These are phyloP conservation scores for Acipenser transmontanus DNA, from an alignment of 2,797 vertebrate genomes.

Conservation along the genomic window DNA sequence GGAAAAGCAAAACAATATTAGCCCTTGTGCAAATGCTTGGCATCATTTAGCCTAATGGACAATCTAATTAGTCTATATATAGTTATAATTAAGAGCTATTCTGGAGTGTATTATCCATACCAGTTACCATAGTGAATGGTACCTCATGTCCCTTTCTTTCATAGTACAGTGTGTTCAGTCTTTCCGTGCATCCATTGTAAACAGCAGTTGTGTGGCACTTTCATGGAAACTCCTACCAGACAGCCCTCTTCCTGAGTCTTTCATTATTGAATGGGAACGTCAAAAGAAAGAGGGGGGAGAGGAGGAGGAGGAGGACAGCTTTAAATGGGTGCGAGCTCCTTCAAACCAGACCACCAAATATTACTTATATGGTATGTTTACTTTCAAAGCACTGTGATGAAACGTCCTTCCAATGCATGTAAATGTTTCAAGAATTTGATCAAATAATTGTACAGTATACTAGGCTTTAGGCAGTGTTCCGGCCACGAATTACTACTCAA, in stretches of 20 bases:
- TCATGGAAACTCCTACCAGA: constrained; percentile 66
- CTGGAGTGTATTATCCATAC: no score
- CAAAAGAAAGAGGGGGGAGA: constrained; percentile 25
- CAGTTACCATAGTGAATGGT: no score
- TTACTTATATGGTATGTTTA: constrained; percentile 45
- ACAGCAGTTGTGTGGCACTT: constrained; percentile 73
- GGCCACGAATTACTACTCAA: no score
- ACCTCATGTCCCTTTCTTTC: no score
- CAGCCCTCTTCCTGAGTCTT: constrained; percentile 45
- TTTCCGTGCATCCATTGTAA: constrained; percentile 59
- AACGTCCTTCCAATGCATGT: no score
- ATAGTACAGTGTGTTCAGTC: constrained; percentile 60
- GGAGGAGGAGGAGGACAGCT: constrained; percentile 33
- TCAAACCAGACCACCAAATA: constrained; percentile 34
- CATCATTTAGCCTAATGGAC: no score
- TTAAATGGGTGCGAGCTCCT: constrained; percentile 69
- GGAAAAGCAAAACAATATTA: neutral
- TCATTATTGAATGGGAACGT: constrained; percentile 79
- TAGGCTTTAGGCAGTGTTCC: no score
- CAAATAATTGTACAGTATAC: no score
- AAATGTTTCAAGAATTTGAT: no score
- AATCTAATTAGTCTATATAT: no score
- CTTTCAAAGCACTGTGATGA: neutral
- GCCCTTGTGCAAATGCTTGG: no score
- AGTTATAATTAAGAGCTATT: no score